phyloP scores from a whole-genome alignment of 2,113 vertebrate species.

The Chaetodon auriga region DNA sequence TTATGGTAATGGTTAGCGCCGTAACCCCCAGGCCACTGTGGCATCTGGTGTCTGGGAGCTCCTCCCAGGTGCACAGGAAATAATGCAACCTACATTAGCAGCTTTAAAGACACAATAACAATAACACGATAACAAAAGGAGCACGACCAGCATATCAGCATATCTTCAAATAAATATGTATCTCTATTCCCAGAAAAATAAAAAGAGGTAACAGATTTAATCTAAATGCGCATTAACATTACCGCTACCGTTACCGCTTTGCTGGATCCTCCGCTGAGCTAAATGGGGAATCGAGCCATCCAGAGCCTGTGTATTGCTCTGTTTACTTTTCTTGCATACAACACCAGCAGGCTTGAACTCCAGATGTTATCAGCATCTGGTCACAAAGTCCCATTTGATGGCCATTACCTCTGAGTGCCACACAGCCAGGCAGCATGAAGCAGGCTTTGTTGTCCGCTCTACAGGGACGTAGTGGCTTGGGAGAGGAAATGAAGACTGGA shows the following conservation, averaged over 20 bases:
- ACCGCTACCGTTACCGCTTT: background rate
- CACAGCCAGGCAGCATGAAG: slow-evolving; percentile 66
- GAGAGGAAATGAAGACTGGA: slow-evolving; percentile 73
- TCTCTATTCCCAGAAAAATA: background rate
- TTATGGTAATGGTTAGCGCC: background rate
- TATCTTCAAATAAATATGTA: background rate
- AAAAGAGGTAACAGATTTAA: background rate
- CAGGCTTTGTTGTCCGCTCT: slow-evolving; percentile 69
- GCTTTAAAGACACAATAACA: background rate
- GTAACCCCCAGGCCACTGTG: background rate
- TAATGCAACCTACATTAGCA: background rate
- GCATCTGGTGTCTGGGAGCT: background rate
- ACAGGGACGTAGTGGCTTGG: slow-evolving; percentile 55
- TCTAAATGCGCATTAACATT: background rate
- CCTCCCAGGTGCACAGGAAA: background rate
- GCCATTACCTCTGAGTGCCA: slow-evolving; percentile 69
- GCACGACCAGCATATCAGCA: background rate
- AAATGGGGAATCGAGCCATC: background rate
- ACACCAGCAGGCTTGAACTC: slow-evolving; percentile 39
- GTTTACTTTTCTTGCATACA: slow-evolving; percentile 27
- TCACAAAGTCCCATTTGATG: slow-evolving; percentile 74
- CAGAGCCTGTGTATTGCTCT: slow-evolving; percentile 16
- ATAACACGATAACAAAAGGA: background rate
- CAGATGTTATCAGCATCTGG: slow-evolving; percentile 74
- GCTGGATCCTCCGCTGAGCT: background rate